Evolutionary conservation across 2,888 invertebrate genomes (phyloP).

Genomic region (Ochropacha duplaris): DNA sequence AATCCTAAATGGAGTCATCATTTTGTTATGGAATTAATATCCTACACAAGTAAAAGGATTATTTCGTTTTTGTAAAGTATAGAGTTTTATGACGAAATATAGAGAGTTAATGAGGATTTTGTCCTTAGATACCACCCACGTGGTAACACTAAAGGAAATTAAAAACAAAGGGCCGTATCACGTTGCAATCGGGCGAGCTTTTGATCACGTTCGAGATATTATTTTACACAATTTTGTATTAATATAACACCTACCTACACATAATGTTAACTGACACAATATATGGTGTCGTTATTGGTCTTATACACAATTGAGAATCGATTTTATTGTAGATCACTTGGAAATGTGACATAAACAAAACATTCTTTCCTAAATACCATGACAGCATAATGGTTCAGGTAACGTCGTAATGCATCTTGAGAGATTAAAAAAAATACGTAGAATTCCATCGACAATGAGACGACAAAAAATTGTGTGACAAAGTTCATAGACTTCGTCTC

Average conservation of each 20-base stretch:
- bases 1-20: not conserved
- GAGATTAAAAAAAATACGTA: constrained; percentile 36
- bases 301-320: not conserved
- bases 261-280: constrained; percentile 13
- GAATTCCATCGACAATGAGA: constrained; percentile 48
- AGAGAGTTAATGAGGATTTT: constrained; percentile 1
- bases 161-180: constrained; percentile 48
- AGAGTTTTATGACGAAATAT: not conserved
- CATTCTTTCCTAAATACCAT: constrained; percentile 8
- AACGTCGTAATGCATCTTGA: constrained; percentile 29
- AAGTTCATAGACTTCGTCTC: constrained; percentile 66
- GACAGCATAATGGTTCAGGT: constrained; percentile 32
- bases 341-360: not conserved
- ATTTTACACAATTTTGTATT: not conserved
- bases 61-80: not conserved
- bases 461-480: constrained; percentile 53
- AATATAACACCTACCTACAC: not conserved
- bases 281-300: constrained; percentile 3
- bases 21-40: not conserved
- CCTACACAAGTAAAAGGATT: not conserved
- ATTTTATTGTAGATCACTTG: constrained; percentile 9
- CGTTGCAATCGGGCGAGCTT: constrained; percentile 34
- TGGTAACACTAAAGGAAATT: constrained; percentile 40
- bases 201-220: constrained; percentile 46
- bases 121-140: constrained; percentile 30